Base-by-base conservation (phyloP, 1,140 invertebrate species). In the Eupeodes corollae region DNA sequence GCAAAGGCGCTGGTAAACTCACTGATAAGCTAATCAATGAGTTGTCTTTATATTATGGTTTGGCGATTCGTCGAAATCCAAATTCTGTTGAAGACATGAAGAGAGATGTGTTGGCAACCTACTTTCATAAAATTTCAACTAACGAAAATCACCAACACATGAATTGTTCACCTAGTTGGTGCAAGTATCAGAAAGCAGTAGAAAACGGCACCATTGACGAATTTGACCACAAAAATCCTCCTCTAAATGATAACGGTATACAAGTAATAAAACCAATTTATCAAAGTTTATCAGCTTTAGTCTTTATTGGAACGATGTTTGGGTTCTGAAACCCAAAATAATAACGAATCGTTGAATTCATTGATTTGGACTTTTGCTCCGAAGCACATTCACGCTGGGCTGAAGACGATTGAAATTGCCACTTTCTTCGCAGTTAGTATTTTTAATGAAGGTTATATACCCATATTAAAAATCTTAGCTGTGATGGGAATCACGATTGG, bases 31-130 rank as follows among this genome's bases (percentile, higher is more conserved):
- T 49, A 12, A 60, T 61, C 8, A 42, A 49, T 35, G 41, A 57
- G 21, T 32, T 57, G 18, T 42, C 52, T 19, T 43, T 38, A 33
- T 61, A 61, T 44, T 61, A 61, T 50, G 57, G 59, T 19, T 44
- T 52, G 32, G 52, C 54, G 11, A 62, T 62, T 44, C 46, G 54
- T 14, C 45, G 55, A 13, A 44, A 62, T 53, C 33, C 47, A 12
- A 47, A 59, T 38, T 50, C 44, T 43, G 21, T 56, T 14, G 45
- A 50, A 33, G 43, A 50, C 46, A 63, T 53, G 56, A 49, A 52
- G 51, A 57, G 54, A 33, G 56, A 47, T 31, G 51, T 62, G 18
- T 57, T 47, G 51, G 58, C 57, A 11, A 56, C 51, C 19, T 53
- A 45, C 38, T 56, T 51, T 33, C 56, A 58, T 47, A 52, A 51